Evolutionary conservation across 92 coral and sea anemone genomes (phyloP).

Genomic region (Plumapathes pennacea): DNA sequence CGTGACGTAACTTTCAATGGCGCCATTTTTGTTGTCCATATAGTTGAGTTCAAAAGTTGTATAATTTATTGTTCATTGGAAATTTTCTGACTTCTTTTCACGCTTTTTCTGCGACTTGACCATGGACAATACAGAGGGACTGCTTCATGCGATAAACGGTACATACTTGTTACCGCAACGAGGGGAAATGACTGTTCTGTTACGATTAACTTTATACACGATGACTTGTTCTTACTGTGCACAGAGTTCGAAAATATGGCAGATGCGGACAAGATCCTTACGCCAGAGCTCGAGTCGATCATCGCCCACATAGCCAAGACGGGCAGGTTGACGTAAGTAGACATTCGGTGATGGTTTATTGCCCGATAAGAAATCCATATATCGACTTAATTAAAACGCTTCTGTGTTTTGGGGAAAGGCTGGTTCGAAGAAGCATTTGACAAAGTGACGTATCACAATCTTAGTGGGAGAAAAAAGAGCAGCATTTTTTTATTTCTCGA

Average conservation of each 20-base stretch:
- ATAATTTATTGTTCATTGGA: slow-evolving; percentile 28
- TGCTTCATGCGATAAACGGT: slow-evolving; percentile 96
- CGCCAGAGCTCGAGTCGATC: slow-evolving; percentile 89
- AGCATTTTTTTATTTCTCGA: too few relatives aligned
- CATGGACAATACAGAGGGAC: slow-evolving; percentile 94
- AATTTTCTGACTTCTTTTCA: too few relatives aligned
- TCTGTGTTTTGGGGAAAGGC: too few relatives aligned
- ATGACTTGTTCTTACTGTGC: slow-evolving; percentile 4
- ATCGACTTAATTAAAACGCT: too few relatives aligned
- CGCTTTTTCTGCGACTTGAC: slow-evolving; percentile 23
- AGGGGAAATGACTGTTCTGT: not conserved
- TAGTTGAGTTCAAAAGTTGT: slow-evolving; percentile 16
- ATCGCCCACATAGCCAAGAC: slow-evolving; percentile 91
- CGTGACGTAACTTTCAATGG: slow-evolving; percentile 92
- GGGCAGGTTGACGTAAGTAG: slow-evolving; percentile 87
- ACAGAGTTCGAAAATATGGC: slow-evolving; percentile 94
- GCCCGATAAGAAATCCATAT: too few relatives aligned
- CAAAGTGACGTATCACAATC: too few relatives aligned
- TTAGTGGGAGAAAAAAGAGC: too few relatives aligned
- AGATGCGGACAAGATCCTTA: slow-evolving; percentile 80
- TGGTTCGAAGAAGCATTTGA: too few relatives aligned
- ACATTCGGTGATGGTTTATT: not conserved
- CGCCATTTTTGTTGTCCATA: slow-evolving; percentile 95
- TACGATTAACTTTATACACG: slow-evolving; percentile 6
- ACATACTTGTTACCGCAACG: slow-evolving; percentile 15